Evolutionary conservation across 2,113 vertebrate genomes (phyloP).

Genomic region (Pteruthius melanotis): DNA sequence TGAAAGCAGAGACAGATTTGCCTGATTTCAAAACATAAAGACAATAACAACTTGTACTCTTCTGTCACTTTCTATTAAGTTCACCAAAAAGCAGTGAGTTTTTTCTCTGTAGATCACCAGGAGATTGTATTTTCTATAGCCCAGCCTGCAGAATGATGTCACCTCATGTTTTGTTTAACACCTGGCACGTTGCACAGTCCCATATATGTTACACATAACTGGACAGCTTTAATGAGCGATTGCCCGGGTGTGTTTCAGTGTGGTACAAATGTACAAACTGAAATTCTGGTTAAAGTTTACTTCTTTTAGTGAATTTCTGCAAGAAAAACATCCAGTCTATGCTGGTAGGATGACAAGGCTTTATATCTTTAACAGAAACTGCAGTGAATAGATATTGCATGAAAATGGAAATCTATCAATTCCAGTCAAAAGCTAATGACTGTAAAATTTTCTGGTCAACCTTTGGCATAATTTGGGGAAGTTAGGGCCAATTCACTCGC

Average conservation of each 20-base stretch:
- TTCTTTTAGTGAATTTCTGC: background rate
- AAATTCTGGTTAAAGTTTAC: background rate
- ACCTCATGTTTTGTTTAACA: constrained; percentile 9
- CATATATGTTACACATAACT: background rate
- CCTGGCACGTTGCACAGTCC: background rate
- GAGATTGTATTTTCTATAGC: background rate
- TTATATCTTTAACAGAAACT: background rate
- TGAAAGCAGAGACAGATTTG: background rate
- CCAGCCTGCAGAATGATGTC: background rate
- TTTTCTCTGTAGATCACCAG: background rate
- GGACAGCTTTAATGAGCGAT: background rate
- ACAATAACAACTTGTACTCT: background rate
- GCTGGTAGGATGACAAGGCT: background rate
- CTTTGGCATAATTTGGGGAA: background rate
- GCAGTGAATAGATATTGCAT: background rate
- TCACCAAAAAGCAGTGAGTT: background rate
- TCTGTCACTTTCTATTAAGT: background rate
- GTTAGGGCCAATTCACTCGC: background rate
- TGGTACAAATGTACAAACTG: background rate
- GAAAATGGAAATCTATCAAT: background rate
- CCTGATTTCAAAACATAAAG: background rate
- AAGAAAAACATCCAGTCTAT: background rate
- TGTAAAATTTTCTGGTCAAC: constrained; percentile 18
- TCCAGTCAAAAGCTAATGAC: background rate
- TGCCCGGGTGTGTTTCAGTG: background rate